Base-by-base conservation (phyloP, 2,888 invertebrate species). In the Deilephila elpenor region DNA sequence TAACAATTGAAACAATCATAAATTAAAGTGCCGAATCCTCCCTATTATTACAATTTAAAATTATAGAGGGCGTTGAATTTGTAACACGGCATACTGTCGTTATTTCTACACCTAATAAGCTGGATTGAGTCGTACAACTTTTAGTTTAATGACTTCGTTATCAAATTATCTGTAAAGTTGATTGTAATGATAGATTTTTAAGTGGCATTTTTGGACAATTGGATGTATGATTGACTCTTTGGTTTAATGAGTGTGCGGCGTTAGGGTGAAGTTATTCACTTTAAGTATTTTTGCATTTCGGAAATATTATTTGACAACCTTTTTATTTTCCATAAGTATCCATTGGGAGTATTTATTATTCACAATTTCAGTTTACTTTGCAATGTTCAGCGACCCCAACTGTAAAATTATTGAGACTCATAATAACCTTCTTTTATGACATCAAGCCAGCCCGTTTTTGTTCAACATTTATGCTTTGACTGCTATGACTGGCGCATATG, bases 61-160 rank as follows among this genome's bases (percentile, higher is more conserved):
- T 74, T 72, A 77, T 82, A 80, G 78, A 67, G 25, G 71, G 75
- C 59, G 74, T 76, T 77, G 76, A 77, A 75, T 77, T 67, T 51
- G 5, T 77, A 75, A 78, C 89, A 89, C 86, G 89, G 75, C 86
- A 89, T 88, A 82, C 77, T 86, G 89, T 84, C 89, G 87, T 89
- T 87, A 88, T 72, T 8, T 6, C 56, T 59, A 37, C 8, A n/a
- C 17, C 19, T 62, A 62, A 62, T 62, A 19, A 62, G 29, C n/a
- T n/a, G 19, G 8, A 62, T 62, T 62, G 62, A 62, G 62, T 62
- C 34, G 62, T 62, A 5, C 17, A 64, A 64, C 37, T 64, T 64
- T 32, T 34, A 37, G 34, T 51, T 75, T 73, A 32, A 72, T 1
- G 19, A 6, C 72, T n/a, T 72, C 77, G 74, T 5, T 29, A 59